Conservation (phyloP, 2,113 vertebrate genomes). For the Cololabis saira region DNA sequence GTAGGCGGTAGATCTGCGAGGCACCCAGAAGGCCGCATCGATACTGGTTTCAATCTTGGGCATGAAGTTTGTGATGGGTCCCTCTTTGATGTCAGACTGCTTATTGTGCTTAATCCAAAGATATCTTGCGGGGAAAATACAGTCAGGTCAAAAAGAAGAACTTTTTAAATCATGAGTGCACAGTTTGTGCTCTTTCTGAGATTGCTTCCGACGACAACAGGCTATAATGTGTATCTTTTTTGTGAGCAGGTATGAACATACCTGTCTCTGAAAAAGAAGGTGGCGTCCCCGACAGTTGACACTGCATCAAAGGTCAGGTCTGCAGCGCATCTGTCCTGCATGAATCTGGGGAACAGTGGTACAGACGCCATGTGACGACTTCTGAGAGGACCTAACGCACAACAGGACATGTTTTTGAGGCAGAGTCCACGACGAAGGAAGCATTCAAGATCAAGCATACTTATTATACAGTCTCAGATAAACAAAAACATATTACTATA, state of each 20-base stretch:
- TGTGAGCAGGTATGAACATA: slow-evolving; percentile 12
- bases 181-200: too few relatives aligned
- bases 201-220: background rate
- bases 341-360: slow-evolving; percentile 40
- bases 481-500: slow-evolving; percentile 79
- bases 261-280: slow-evolving; percentile 81
- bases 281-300: slow-evolving; percentile 71
- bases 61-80: slow-evolving; percentile 81
- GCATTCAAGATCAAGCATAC: background rate
- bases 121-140: slow-evolving; percentile 61
- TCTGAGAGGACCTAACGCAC: slow-evolving; percentile 58
- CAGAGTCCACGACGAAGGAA: background rate
- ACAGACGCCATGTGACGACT: slow-evolving; percentile 39
- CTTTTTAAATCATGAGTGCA: too few relatives aligned
- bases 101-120: slow-evolving; percentile 82
- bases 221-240: background rate
- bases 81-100: slow-evolving; percentile 75
- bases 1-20: slow-evolving; percentile 73
- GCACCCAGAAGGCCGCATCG: slow-evolving; percentile 80
- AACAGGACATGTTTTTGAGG: background rate
- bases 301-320: slow-evolving; percentile 80
- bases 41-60: slow-evolving; percentile 78
- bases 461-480: background rate
- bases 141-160: background rate
- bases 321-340: slow-evolving; percentile 71